phyloP scores from a whole-genome alignment of 2,888 invertebrate genomes.

The Sturmia bella region DNA sequence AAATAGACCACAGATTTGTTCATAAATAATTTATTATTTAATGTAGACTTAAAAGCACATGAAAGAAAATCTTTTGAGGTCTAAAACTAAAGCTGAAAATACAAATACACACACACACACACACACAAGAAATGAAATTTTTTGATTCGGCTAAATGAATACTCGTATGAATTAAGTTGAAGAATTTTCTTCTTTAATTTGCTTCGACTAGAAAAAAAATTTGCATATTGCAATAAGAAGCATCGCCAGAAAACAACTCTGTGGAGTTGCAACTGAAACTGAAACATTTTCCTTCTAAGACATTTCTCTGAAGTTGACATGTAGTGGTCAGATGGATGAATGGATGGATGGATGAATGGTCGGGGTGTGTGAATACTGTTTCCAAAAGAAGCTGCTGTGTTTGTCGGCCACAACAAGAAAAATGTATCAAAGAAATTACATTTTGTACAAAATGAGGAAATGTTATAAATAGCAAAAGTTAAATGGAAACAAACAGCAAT shows the following conservation, averaged over 20 bases:
- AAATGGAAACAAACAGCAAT: too few species aligned
- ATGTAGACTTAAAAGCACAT: background rate
- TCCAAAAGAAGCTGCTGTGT: background rate
- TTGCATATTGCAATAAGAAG: too few species aligned
- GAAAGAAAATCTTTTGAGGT: conserved; percentile 7
- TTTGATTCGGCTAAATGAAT: too few species aligned
- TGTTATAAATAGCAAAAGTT: too few species aligned
- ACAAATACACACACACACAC: background rate
- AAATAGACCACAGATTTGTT: conserved; percentile 29
- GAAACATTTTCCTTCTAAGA: background rate
- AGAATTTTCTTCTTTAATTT: too few species aligned
- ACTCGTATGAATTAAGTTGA: too few species aligned
- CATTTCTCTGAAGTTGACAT: background rate
- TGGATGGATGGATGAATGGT: background rate
- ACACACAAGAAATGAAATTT: background rate
- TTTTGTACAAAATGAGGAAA: background rate
- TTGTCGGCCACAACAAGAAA: background rate
- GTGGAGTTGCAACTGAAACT: background rate
- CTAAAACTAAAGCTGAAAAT: conserved; percentile 3
- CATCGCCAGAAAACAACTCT: too few species aligned
- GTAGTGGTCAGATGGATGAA: background rate
- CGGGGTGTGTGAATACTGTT: background rate
- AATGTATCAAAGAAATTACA: background rate
- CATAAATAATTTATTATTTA: conserved; percentile 10
- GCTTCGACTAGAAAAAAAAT: too few species aligned